These are phyloP conservation scores for Montipora capricornis DNA, from an alignment of 64 coral and sea anemone genomes.

Conservation along the genomic window DNA sequence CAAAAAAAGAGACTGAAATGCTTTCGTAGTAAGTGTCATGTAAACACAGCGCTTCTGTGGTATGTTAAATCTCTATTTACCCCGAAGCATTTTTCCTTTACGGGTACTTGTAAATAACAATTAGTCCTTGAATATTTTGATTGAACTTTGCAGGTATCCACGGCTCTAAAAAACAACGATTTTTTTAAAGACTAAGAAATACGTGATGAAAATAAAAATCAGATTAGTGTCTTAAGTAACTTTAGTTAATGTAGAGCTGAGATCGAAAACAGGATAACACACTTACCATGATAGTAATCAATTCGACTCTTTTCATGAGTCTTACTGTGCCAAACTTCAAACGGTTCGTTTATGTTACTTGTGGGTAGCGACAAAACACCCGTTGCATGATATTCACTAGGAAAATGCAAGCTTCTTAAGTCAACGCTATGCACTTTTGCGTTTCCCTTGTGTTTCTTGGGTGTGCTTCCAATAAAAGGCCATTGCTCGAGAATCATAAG, in stretches of 20 bases:
- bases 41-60: not conserved
- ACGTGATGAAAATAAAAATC: not conserved
- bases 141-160: conserved; percentile 10
- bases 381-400: conserved; percentile 84
- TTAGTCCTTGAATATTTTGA: not conserved
- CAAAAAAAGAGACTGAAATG: no score
- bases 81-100: not conserved
- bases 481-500: conserved; percentile 44
- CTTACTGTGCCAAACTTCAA: conserved; percentile 87
- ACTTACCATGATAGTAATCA: conserved; percentile 92
- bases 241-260: not conserved
- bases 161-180: not conserved
- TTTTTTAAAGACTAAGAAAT: no score
- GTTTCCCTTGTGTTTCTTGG: conserved; percentile 20
- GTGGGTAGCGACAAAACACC: conserved; percentile 85
- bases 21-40: not conserved
- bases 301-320: conserved; percentile 81
- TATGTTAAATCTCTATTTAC: no score
- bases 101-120: conserved; percentile 7
- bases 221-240: not conserved
- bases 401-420: conserved; percentile 81
- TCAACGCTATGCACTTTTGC: conserved; percentile 28
- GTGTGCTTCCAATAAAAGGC: conserved; percentile 21
- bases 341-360: conserved; percentile 90
- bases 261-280: not conserved